A percentile compares a stretch with the other conserved stretches of the same genome.
Evolutionary conservation across 2,113 vertebrate genomes (phyloP).

Genomic region (Trichomycterus rosablanca): DNA sequence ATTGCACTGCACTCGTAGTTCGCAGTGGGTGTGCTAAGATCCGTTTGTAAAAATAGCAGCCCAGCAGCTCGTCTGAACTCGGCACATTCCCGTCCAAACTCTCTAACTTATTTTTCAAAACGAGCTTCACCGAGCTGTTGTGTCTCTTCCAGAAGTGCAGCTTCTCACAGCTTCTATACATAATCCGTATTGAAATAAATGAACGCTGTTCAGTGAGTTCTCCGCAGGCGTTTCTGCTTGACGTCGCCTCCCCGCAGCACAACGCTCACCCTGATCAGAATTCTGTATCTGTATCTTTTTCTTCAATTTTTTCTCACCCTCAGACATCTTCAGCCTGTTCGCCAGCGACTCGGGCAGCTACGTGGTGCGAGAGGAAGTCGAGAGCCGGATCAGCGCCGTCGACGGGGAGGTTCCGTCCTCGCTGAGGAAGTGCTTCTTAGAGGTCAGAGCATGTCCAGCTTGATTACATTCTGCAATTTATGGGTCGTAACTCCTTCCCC

Average conservation of each 20-base stretch:
- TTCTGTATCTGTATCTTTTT: no score
- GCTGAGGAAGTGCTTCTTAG: slow-evolving; percentile 87
- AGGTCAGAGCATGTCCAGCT: slow-evolving; percentile 68
- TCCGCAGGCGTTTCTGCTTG: not conserved
- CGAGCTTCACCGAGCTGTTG: slow-evolving; percentile 11
- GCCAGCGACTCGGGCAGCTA: slow-evolving; percentile 90
- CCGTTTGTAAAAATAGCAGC: slow-evolving; percentile 29
- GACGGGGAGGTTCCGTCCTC: slow-evolving; percentile 89
- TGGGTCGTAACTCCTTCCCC: not conserved
- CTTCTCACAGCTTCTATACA: not conserved
- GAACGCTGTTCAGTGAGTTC: not conserved
- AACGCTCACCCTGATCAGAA: slow-evolving; percentile 2
- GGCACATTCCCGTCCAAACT: slow-evolving; percentile 19
- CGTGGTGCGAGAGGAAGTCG: slow-evolving; percentile 90
- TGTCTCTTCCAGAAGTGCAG: not conserved
- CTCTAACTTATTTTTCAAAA: slow-evolving; percentile 6
- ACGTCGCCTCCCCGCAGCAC: not conserved
- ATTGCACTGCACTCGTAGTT: not conserved
- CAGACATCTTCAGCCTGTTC: slow-evolving; percentile 98
- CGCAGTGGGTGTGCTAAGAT: slow-evolving; percentile 7
- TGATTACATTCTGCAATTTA: slow-evolving; percentile 5
- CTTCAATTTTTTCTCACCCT: slow-evolving; percentile 26
- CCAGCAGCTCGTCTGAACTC: slow-evolving; percentile 6
- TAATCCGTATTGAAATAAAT: not conserved
- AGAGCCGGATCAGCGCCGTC: slow-evolving; percentile 85